Evolutionary conservation across 2,113 vertebrate genomes (phyloP).

Genomic region (Silurus asotus): DNA sequence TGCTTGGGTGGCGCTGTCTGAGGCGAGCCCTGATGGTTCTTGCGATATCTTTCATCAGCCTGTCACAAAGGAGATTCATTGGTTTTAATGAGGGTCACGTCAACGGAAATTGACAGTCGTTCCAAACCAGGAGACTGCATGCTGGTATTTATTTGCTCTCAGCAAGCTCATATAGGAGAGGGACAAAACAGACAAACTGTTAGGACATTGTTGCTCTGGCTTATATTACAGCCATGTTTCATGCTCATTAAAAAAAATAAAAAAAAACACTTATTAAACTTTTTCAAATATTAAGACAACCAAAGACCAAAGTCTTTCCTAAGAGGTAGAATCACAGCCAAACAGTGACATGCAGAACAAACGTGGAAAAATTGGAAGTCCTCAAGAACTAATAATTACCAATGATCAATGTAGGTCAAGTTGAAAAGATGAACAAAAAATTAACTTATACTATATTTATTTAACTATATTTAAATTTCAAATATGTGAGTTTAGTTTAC

Average conservation of each 20-base stretch:
- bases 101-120: background rate
- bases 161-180: background rate
- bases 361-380: background rate
- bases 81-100: background rate
- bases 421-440: background rate
- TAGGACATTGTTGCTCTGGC: constrained; percentile 1
- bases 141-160: constrained; percentile 5
- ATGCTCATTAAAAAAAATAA: background rate
- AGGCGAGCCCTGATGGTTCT: constrained; percentile 93
- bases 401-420: background rate
- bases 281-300: background rate
- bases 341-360: constrained; percentile 28
- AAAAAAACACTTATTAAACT: background rate
- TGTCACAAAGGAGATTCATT: constrained; percentile 55
- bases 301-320: background rate
- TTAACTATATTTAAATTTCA: background rate
- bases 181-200: background rate
- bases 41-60: constrained; percentile 95
- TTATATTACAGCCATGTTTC: background rate
- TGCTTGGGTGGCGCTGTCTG: constrained; percentile 90
- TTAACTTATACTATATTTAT: no score
- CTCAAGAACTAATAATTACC: background rate
- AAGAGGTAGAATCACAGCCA: background rate
- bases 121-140: constrained; percentile 26
- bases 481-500: constrained; percentile 11